These are phyloP conservation scores for Spodoptera litura DNA, from an alignment of 1,140 invertebrate genomes.

Conservation along the genomic window DNA sequence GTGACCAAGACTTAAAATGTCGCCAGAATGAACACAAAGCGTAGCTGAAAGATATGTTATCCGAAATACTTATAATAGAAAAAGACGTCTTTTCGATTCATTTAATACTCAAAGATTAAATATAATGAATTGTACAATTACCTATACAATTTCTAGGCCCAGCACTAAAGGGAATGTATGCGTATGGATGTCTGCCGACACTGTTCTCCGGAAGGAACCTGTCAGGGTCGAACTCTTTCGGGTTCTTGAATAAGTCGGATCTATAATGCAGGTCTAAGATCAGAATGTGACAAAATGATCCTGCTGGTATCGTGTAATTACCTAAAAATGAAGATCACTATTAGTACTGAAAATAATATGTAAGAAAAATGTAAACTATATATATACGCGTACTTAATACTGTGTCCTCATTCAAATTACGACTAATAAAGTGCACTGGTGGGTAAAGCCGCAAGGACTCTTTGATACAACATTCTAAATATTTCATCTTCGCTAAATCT, in stretches of 20 bases:
- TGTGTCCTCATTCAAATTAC: conserved; percentile 87
- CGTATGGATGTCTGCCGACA: conserved; percentile 87
- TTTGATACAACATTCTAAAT: conserved; percentile 90
- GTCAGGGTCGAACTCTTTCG: conserved; percentile 92
- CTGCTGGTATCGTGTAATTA: conserved; percentile 82
- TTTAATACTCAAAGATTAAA: background rate
- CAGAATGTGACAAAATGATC: conserved; percentile 85
- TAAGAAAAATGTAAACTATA: background rate
- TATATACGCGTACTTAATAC: conserved; percentile 83
- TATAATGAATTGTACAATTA: conserved; percentile 58
- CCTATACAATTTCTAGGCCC: conserved; percentile 92
- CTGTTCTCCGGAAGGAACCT: conserved; percentile 89
- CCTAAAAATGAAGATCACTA: conserved; percentile 61
- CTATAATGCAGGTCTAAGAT: conserved; percentile 89
- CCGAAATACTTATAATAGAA: too few relatives aligned
- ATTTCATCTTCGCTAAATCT: conserved; percentile 88
- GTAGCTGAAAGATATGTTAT: background rate
- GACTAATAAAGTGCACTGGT: conserved; percentile 90
- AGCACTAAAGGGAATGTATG: conserved; percentile 92
- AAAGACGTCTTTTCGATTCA: too few relatives aligned
- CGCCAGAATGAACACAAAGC: too few relatives aligned
- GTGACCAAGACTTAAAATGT: too few relatives aligned
- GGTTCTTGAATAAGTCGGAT: conserved; percentile 89
- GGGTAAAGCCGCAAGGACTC: conserved; percentile 89
- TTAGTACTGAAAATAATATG: background rate